A percentile compares a stretch with the other conserved stretches of the same genome.
These are phyloP conservation scores for Dynastes hyllus DNA, from an alignment of 2,888 invertebrate genomes.

Conservation along the genomic window DNA sequence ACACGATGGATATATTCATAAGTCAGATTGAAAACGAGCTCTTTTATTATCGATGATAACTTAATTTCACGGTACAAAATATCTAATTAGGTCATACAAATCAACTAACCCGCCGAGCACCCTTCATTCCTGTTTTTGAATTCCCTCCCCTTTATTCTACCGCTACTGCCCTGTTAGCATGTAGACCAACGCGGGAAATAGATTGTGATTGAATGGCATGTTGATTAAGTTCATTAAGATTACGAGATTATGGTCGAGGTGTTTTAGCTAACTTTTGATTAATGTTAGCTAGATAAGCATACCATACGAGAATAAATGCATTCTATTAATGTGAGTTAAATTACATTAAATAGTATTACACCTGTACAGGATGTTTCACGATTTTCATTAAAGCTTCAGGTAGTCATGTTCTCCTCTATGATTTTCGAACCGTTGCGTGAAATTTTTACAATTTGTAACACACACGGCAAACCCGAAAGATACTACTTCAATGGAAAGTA, in stretches of 20 bases:
- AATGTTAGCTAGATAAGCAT: slow-evolving; percentile 4
- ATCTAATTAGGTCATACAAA: slow-evolving; percentile 37
- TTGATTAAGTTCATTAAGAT: slow-evolving; percentile 41
- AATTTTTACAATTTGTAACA: too few species aligned
- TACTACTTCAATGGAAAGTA: too few species aligned
- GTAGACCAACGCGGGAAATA: slow-evolving; percentile 29
- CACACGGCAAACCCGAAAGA: too few species aligned
- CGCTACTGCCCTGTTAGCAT: slow-evolving; percentile 4
- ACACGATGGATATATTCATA: slow-evolving; percentile 1
- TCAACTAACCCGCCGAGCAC: slow-evolving; percentile 27
- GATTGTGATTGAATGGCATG: slow-evolving; percentile 42
- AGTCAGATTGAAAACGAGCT: slow-evolving; percentile 29
- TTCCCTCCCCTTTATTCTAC: slow-evolving; percentile 1
- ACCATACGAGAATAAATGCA: slow-evolving; percentile 7
- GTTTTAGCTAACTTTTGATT: slow-evolving; percentile 22
- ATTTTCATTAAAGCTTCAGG: too few species aligned
- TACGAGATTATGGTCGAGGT: slow-evolving; percentile 25
- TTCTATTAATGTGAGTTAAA: not conserved
- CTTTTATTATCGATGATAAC: slow-evolving; percentile 35
- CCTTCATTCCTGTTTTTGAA: slow-evolving; percentile 28
- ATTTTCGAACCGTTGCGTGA: too few species aligned
- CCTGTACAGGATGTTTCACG: too few species aligned
- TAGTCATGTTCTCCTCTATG: too few species aligned
- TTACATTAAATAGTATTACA: too few species aligned
- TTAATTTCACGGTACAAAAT: slow-evolving; percentile 42